Conservation (phyloP, 2,113 vertebrate species). For the Brevimyrus niger region DNA sequence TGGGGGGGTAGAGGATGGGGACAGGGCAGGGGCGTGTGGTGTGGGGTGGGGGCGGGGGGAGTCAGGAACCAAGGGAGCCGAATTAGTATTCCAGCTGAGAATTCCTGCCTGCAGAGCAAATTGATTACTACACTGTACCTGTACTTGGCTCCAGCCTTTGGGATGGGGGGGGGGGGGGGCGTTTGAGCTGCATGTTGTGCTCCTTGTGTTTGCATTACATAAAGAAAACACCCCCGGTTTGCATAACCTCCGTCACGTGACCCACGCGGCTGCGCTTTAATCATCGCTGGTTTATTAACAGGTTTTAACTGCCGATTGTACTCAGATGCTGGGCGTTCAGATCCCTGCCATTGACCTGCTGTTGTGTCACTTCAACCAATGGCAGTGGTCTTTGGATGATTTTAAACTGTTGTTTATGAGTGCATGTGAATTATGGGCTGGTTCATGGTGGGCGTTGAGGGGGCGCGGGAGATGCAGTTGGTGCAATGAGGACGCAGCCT, state of each 20-base stretch:
- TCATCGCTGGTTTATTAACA: not conserved
- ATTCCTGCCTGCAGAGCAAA: slow-evolving; percentile 82
- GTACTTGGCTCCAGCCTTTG: slow-evolving; percentile 72
- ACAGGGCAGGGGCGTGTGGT: slow-evolving; percentile 42
- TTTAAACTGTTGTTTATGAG: not conserved
- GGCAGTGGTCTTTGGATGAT: not conserved
- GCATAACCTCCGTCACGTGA: slow-evolving; percentile 19
- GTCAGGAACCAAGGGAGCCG: slow-evolving; percentile 39
- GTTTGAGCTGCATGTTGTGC: slow-evolving; percentile 73
- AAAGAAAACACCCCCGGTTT: slow-evolving; percentile 61
- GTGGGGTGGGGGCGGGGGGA: slow-evolving; percentile 58
- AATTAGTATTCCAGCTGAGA: slow-evolving; percentile 83
- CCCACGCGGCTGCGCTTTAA: not conserved
- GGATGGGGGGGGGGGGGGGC: slow-evolving; percentile 56
- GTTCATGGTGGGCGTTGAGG: not conserved
- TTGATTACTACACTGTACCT: slow-evolving; percentile 84
- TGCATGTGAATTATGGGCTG: not conserved
- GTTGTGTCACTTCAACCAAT: not conserved
- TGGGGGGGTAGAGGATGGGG: slow-evolving; percentile 50
- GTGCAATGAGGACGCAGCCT: not conserved
- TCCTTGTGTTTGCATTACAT: slow-evolving; percentile 65
- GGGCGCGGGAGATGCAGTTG: not conserved
- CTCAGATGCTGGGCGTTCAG: not conserved
- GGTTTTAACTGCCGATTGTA: not conserved
- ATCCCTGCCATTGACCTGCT: not conserved